Evolutionary conservation across 2,113 vertebrate genomes (phyloP), one percentile per base, ranked within the genome.

Genomic region (Carlito syrichta): DNA sequence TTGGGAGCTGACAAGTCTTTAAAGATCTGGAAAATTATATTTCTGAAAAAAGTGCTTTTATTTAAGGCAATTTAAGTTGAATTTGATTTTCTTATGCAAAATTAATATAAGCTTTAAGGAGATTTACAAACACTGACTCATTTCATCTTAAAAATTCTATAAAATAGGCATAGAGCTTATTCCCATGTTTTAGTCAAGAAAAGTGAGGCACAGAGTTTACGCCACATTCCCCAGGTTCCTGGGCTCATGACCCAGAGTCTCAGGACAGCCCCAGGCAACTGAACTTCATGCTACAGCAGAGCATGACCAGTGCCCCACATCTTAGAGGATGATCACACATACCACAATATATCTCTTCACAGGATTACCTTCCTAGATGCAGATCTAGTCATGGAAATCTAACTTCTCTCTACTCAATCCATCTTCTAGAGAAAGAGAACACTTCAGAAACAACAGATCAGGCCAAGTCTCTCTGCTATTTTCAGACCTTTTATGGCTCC

Each of bases 31-130:
- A 40, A 91, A n/a, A 6, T 56, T 85, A n/a, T 52, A 68, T 56
- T 94, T 94, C 58, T 81, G 38, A 89, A 91, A 96, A n/a, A 48
- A 32, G 32, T 43, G 3, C n/a, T 95, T 91, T 91, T 79, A 88
- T 35, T 95, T 81, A 71, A 89, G 58, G 89, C 13, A 30, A 58
- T 32, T 82, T 95, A 74, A 77, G 25, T 77, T 76, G 32, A 85
- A 94, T 50, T 40, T 82, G 17, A 71, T 89, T 95, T 81, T 56
- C 56, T 38, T 74, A n/a, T 45, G 48, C 35, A 50, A 95, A 82
- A 68, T 22, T 83, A 66, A 58, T 58, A n/a, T 4, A 76, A 14
- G 22, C 27, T 62, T 78, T 88, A 78, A 91, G 48, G 54, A 90
- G 58, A 94, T 48, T 68, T 89, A 56, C 7, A 38, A 19, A 23